Base-by-base conservation (phyloP, 2,797 vertebrate species). In the Spea hammondii region DNA sequence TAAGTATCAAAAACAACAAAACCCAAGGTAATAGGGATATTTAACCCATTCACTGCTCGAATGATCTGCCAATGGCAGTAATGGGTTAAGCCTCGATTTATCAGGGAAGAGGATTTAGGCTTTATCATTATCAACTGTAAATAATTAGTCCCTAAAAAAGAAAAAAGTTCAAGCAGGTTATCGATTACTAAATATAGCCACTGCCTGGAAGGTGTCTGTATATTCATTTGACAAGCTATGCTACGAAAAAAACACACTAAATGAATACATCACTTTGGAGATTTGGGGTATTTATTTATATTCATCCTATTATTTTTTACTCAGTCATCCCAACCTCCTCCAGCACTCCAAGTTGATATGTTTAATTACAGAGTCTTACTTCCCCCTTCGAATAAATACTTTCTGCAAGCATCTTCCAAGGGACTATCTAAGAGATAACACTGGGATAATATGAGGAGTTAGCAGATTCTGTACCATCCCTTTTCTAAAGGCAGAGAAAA, bases 141-240 rank as follows among this genome's bases (percentile, higher is more conserved):
- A 87, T 81, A 84, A 87, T 84, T 76, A 70, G 50, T 81, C 85
- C n/a, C 82, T 82, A 83, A 83, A 4, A 77, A 65, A 67, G 69
- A 67, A 54, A 73, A 32, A 72, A 55, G 79, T 77, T 83, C 84
- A 84, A 75, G 73, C 83, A 82, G 83, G 85, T 85, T 89, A 89
- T 85, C 84, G 60, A 73, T 79, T 79, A 12, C 87, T 86, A 87
- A 60, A 82, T 88, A 69, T 83, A 89, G 80, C 79, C 72, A 46
- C 4, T 74, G 8, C 77, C 84, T 79, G 81, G 76, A 74, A 72
- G 83, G 79, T 47, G 76, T 81, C 78, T 48, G 53, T 45, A 32
- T 57, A 7, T 55, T 76, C 83, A 13, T 14, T 59, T 84, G 80
- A 82, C 79, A 65, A 83, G 79, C 64, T 69, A 79, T 80, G 62